A percentile compares a stretch with the other conserved stretches of the same genome.
phyloP scores from a whole-genome alignment of 2,113 vertebrate genomes.

The Bungarus multicinctus region DNA sequence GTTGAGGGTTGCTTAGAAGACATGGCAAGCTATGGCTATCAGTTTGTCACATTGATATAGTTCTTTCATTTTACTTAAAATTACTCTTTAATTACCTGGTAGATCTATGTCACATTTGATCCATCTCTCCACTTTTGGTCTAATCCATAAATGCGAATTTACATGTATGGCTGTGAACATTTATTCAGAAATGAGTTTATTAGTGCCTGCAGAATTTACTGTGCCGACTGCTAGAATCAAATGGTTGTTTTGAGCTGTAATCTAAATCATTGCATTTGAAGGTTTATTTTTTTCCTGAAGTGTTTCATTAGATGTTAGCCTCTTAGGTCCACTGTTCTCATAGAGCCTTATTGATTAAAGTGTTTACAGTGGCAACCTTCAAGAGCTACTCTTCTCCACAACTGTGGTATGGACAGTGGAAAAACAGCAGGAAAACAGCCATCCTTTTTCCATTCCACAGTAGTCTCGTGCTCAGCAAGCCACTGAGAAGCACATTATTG shows the following conservation, averaged over 20 bases:
- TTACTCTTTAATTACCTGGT: neutral
- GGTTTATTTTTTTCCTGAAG: neutral
- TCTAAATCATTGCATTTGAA: neutral
- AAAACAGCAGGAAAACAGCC: neutral
- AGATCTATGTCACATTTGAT: neutral
- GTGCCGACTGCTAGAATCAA: neutral
- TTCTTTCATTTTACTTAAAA: neutral
- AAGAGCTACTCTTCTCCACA: neutral
- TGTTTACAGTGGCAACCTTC: neutral
- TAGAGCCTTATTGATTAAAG: neutral
- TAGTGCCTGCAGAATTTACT: neutral
- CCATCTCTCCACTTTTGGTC: neutral
- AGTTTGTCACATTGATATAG: neutral
- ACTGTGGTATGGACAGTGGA: neutral
- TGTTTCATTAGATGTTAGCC: neutral
- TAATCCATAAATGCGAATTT: neutral
- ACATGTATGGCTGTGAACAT: neutral
- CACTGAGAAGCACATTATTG: neutral
- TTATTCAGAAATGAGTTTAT: neutral
- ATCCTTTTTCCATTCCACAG: neutral
- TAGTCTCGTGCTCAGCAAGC: neutral
- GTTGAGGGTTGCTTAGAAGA: neutral
- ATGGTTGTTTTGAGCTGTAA: neutral
- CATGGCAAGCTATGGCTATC: neutral
- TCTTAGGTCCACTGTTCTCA: neutral